Evolutionary conservation across 2,113 vertebrate genomes (phyloP).

Genomic region (Papio anubis): DNA sequence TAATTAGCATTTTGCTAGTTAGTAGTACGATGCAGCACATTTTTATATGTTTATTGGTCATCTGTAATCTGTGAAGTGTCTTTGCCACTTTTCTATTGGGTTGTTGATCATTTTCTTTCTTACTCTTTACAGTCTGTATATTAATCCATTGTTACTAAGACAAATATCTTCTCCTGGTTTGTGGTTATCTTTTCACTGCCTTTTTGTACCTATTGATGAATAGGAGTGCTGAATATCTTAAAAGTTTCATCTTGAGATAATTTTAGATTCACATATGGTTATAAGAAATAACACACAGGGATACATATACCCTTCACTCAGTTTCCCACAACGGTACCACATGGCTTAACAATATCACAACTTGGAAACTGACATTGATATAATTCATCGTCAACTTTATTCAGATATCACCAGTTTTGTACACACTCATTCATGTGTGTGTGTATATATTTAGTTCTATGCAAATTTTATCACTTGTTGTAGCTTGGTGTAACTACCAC

Average conservation of each 20-base stretch:
- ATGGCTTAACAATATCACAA: too few relatives aligned
- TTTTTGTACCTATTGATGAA: not conserved
- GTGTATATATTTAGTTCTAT: not conserved
- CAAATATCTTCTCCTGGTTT: not conserved
- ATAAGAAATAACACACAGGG: too few relatives aligned
- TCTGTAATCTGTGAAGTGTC: not conserved
- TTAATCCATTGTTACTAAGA: not conserved
- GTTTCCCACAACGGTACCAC: too few relatives aligned
- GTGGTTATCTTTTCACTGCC: not conserved
- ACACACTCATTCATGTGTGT: not conserved
- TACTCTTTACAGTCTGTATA: not conserved
- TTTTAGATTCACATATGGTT: too few relatives aligned
- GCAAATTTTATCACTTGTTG: not conserved
- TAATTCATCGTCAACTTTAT: too few relatives aligned
- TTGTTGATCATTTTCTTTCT: not conserved
- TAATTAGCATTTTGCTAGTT: constrained; percentile 13
- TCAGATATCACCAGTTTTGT: too few relatives aligned
- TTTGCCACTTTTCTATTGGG: not conserved
- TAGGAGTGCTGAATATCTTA: not conserved
- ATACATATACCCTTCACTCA: too few relatives aligned
- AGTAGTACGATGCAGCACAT: not conserved
- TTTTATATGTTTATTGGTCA: not conserved
- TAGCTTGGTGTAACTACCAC: not conserved
- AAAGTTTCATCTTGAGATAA: constrained; percentile 4
- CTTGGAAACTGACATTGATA: too few relatives aligned